Evolutionary conservation across 2,113 vertebrate genomes (phyloP).

Genomic region (Canis aureus): DNA sequence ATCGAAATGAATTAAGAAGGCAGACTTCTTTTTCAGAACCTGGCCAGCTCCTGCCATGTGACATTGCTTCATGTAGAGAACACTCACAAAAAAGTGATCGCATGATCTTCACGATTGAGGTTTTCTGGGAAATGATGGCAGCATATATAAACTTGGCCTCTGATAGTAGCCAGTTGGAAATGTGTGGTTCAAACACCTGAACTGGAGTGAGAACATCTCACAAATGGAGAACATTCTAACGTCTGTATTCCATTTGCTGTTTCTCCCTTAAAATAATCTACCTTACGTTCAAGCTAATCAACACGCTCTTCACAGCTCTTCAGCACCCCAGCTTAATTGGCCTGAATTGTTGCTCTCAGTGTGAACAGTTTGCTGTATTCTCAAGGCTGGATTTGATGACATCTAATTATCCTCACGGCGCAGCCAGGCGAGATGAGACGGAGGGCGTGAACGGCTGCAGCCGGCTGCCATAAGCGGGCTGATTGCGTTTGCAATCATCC

Average conservation of each 20-base stretch:
- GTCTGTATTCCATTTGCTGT: not conserved
- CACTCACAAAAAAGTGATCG: not conserved
- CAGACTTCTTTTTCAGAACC: not conserved
- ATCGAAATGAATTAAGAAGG: not conserved
- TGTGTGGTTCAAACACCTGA: not conserved
- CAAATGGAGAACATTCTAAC: not conserved
- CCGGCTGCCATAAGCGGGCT: not conserved
- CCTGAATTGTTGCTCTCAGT: not conserved
- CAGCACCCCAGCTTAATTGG: not conserved
- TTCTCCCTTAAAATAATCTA: not conserved
- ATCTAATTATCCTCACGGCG: not conserved
- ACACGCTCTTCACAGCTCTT: not conserved
- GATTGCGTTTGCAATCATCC: not conserved
- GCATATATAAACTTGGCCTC: not conserved
- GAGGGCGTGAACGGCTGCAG: not conserved
- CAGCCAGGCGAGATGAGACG: not conserved
- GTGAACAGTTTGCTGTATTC: not conserved
- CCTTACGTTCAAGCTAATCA: not conserved
- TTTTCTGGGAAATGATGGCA: conserved; percentile 37
- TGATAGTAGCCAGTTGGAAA: not conserved
- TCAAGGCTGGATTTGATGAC: conserved; percentile 6
- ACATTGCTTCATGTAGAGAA: not conserved
- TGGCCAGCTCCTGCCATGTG: not conserved
- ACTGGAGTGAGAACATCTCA: not conserved
- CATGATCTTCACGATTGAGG: not conserved